Base-by-base conservation (phyloP, 2,888 invertebrate species). In the Brachypterus glaber region DNA sequence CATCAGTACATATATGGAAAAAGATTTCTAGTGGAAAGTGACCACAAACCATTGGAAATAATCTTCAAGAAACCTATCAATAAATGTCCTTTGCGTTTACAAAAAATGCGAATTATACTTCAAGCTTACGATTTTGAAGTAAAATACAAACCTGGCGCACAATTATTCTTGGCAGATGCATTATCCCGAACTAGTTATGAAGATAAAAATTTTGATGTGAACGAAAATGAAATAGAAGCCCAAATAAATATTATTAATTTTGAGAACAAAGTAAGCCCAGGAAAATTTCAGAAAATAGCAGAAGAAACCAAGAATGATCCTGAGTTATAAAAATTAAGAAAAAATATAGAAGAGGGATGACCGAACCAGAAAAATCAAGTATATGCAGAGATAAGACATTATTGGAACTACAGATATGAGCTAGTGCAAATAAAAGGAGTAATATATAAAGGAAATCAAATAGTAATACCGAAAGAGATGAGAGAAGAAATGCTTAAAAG, bases 81-180 rank as follows among this genome's bases (percentile, higher is more conserved):
- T 30, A 12, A 30, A 29, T 32, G 30, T 14, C 45, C 43, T 11
- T 31, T 32, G 11, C 38, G 43, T 24, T 16, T 47, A 14, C 45
- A 45, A 32, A 30, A 38, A 24, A 31, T 46, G 30, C n/a, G 7
- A 33, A 40, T 41, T 5, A 39, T 8, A 8, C 25, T 48, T 25
- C 40, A 44, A 37, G 16, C 11, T 33, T 47, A 45, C 40, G 39
- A 46, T 31, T 36, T 47, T 15, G 26, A 41, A 12, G 32, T 43
- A 21, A 30, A 30, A 30, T 47, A 45, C 33, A 46, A 43, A 41
- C 41, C 38, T 27, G 49, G 43, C 3, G 46, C 43, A 33, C 26
- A 41, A 9, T 13, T 44, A 8, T 29, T 38, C 2, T 13, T 46
- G 11, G 46, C 44, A 9, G 46, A 46, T 31, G 34, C 44, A 8